Evolutionary conservation across 2,113 vertebrate species (phyloP), one percentile per base, ranked within the genome.

Genomic region (Excalfactoria chinensis): DNA sequence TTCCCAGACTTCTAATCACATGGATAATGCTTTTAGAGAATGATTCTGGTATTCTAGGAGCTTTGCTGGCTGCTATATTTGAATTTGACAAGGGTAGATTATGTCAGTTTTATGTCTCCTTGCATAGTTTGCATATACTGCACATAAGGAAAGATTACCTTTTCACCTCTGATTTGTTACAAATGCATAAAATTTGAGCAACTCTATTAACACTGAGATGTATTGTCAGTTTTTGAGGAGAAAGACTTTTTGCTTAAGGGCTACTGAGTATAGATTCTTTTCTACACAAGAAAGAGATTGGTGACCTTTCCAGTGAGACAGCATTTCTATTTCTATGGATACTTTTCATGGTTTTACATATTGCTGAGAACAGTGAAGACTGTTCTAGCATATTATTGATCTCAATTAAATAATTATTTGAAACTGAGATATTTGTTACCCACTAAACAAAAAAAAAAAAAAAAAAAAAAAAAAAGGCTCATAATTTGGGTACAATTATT

Each of bases 181-280:
- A 48, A 83, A 69, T 7, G 37, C 17, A 34, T 37, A 41, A 44
- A 7, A 77, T 67, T 10, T 67, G 44, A 81, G 23, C 17, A 49
- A 55, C 23, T 55, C 0, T 3, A 35, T 0, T 40, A 14, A 60
- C 35, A 34, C 2, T 72, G 62, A 66, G 19, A 48, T 67, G 21
- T 41, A 66, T 7, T 70, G 37, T 14, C 13, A 81, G 63, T 80
- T 83, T 62, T 37, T 35, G 12, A 3, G 9, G 15, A 7, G 9
- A 22, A 60, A 62, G 11, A 5, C 1, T 30, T 86, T 73, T 81
- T 80, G 9, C 1, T 59, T 43, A 75, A 79, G 10, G 32, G 64
- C 22, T 48, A 62, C 19, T 30, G 16, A 14, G 16, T 68, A n/a
- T 17, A 40, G 32, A 34, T 41, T 77, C 82, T 94, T 78, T 72